These are phyloP conservation scores for Leucania comma DNA, from an alignment of 2,888 invertebrate genomes.

Conservation along the genomic window DNA sequence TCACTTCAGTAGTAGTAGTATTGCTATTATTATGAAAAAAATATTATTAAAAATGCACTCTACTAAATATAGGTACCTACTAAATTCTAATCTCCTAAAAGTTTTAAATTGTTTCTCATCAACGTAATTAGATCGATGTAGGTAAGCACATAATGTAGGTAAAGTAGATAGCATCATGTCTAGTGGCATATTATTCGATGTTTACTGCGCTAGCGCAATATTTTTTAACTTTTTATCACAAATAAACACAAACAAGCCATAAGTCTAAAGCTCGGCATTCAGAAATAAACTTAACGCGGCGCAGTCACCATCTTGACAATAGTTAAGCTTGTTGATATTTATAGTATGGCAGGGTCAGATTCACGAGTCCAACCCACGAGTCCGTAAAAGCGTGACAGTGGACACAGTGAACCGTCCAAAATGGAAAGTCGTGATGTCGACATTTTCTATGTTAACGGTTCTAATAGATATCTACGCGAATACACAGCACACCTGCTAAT, in stretches of 20 bases:
- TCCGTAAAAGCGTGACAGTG: conserved; percentile 69
- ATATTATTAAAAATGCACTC: not conserved
- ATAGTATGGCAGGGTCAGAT: conserved; percentile 30
- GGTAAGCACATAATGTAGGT: not conserved
- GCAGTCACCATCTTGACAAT: not conserved
- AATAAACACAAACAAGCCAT: not conserved
- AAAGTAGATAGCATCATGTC: not conserved
- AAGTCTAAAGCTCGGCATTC: not conserved
- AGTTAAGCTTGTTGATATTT: conserved; percentile 40
- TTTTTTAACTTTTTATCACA: not conserved
- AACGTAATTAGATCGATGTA: no score
- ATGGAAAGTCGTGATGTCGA: conserved; percentile 66
- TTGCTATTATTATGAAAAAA: not conserved
- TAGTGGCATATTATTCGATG: not conserved
- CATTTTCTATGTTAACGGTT: conserved; percentile 60
- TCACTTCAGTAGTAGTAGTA: not conserved
- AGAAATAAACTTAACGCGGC: not conserved
- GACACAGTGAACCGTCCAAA: conserved; percentile 56
- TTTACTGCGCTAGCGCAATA: not conserved
- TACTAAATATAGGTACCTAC: no score
- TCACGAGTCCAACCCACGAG: conserved; percentile 57
- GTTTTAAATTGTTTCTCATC: no score
- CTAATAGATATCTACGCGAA: conserved; percentile 36
- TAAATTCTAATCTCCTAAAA: no score
- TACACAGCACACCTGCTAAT: conserved; percentile 28